Conservation (phyloP, 2,888 invertebrate species). For the Coremacera marginata region DNA sequence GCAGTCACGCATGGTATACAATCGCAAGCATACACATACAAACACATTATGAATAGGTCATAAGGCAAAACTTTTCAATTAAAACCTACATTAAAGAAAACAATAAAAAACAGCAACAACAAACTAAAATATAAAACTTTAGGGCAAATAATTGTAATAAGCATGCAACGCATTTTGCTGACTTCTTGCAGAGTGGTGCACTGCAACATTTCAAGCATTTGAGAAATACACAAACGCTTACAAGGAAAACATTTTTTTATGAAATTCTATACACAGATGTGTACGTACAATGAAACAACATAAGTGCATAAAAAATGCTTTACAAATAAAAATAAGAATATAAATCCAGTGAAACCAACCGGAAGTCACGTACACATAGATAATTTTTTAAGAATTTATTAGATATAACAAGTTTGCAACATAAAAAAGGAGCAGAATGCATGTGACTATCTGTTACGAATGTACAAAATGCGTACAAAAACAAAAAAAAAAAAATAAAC, state of each 20-base stretch:
- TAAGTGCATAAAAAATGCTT: too few relatives aligned
- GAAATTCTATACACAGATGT: too few relatives aligned
- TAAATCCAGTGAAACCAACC: not conserved
- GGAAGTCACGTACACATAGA: slow-evolving; percentile 36
- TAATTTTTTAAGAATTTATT: slow-evolving; percentile 27
- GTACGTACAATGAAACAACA: too few relatives aligned
- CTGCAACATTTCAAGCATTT: not conserved
- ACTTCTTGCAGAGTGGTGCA: not conserved
- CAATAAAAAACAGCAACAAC: not conserved
- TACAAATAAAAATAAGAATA: not conserved
- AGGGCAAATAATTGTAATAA: not conserved
- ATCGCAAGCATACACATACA: too few relatives aligned
- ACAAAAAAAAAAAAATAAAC: not conserved
- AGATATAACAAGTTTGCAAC: not conserved
- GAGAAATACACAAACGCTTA: too few relatives aligned
- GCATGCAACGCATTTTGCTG: slow-evolving; percentile 6
- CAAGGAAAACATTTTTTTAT: too few relatives aligned
- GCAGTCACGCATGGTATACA: too few relatives aligned
- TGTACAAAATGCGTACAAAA: not conserved
- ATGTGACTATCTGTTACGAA: slow-evolving; percentile 32
- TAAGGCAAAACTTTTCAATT: too few relatives aligned
- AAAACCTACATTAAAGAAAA: too few relatives aligned
- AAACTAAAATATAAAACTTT: not conserved
- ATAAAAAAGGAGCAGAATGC: slow-evolving; percentile 2
- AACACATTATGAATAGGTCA: too few relatives aligned